Conservation (phyloP, 2,888 invertebrate species). For the Plebejus melissa region DNA sequence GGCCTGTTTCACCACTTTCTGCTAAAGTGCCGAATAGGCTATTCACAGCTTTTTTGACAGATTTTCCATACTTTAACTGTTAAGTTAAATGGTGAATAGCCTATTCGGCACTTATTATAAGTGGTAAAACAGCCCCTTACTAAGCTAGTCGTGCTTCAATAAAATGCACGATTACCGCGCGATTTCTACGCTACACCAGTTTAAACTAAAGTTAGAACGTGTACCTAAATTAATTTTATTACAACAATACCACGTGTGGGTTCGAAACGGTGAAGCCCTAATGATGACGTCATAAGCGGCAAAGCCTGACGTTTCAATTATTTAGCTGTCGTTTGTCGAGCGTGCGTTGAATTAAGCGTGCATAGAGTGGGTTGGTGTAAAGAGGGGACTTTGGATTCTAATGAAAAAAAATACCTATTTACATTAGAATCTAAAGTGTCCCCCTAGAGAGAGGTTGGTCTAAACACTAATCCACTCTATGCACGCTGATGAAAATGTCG, state of each 20-base stretch:
- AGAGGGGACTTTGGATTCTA: neutral
- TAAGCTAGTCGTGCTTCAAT: neutral
- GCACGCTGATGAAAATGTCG: no score
- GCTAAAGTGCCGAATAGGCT: no score
- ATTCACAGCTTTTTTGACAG: no score
- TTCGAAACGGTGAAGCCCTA: neutral
- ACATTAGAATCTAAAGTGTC: no score
- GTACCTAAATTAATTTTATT: neutral
- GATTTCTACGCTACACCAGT: neutral
- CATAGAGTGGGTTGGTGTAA: neutral
- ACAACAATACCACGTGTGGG: neutral
- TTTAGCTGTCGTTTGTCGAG: constrained; percentile 27
- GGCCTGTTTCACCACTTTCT: no score
- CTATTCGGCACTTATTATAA: no score
- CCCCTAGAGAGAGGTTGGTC: no score
- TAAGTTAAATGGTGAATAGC: no score
- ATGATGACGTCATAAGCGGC: constrained; percentile 21
- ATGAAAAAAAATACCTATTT: neutral
- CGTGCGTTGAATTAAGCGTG: constrained; percentile 26
- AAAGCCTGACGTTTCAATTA: constrained; percentile 27
- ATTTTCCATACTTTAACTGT: no score
- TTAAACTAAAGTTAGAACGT: neutral
- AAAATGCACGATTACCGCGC: neutral
- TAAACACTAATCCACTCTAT: no score
- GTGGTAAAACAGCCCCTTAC: no score